Evolutionary conservation across 2,113 vertebrate species (phyloP).

Genomic region (Zootoca vivipara): DNA sequence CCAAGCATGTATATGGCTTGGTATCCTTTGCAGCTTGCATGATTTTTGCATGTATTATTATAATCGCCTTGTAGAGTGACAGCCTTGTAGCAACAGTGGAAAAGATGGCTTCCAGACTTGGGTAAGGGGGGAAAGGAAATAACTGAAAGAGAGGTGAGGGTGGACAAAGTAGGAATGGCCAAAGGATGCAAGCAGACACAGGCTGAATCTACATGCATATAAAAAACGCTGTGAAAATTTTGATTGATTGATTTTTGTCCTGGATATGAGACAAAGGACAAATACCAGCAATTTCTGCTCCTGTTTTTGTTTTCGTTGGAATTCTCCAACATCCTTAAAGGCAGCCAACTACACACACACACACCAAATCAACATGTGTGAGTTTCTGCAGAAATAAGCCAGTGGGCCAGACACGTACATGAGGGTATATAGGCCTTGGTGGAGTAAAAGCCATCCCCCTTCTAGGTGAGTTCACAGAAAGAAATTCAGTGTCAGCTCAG

Average conservation of each 20-base stretch:
- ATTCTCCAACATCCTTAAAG: background rate
- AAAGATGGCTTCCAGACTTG: background rate
- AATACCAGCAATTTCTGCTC: no score
- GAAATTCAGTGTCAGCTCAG: background rate
- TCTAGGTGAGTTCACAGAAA: background rate
- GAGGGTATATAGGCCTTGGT: no score
- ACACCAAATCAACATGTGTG: background rate
- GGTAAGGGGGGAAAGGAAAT: background rate
- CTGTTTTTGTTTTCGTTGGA: no score
- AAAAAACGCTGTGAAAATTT: no score
- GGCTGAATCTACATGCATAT: no score
- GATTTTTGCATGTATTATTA: background rate
- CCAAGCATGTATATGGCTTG: background rate
- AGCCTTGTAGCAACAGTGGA: background rate
- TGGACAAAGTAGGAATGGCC: no score
- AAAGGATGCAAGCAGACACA: no score
- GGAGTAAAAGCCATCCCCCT: background rate
- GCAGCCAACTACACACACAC: background rate
- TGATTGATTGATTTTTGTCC: no score
- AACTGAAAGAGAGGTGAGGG: background rate
- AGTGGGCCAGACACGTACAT: no score
- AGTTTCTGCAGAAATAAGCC: no score
- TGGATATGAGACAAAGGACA: no score
- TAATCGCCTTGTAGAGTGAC: background rate
- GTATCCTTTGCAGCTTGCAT: background rate